Percentiles rank a stretch among this genome's conserved stretches.
phyloP scores from a whole-genome alignment of 1,140 invertebrate genomes.

The Pogonomyrmex californicus region DNA sequence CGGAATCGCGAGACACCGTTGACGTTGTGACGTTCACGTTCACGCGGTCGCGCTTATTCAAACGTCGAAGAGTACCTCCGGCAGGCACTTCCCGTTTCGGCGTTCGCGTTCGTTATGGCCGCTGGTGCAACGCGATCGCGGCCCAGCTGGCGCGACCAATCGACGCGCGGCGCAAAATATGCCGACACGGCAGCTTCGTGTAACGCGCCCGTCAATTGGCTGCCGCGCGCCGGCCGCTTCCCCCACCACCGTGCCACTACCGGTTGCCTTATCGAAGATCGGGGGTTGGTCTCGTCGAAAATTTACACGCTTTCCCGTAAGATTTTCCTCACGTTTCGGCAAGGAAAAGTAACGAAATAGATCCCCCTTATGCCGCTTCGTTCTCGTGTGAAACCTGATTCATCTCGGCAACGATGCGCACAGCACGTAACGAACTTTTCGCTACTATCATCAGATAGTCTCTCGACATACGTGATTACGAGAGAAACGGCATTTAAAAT shows the following conservation, averaged over 20 bases:
- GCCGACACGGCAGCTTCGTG: not conserved
- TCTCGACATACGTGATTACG: not conserved
- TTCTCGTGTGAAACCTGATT: too few relatives aligned
- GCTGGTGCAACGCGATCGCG: conserved; percentile 50
- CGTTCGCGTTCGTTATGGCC: conserved; percentile 81
- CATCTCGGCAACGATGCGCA: too few relatives aligned
- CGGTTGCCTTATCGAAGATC: too few relatives aligned
- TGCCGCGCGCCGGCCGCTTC: not conserved
- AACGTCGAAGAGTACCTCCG: conserved; percentile 50
- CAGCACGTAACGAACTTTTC: too few relatives aligned
- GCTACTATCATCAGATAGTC: too few relatives aligned
- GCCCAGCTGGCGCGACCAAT: conserved; percentile 54
- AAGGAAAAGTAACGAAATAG: too few relatives aligned
- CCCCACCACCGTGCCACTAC: too few relatives aligned
- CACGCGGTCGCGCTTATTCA: conserved; percentile 73
- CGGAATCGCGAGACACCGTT: not conserved
- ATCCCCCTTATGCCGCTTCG: too few relatives aligned
- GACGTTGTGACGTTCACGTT: conserved; percentile 18
- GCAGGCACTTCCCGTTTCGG: conserved; percentile 45
- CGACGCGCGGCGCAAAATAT: not conserved
- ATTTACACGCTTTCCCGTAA: too few relatives aligned
- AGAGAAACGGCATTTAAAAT: not conserved
- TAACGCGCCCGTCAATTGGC: conserved; percentile 67
- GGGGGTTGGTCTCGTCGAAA: too few relatives aligned
- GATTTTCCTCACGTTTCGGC: too few relatives aligned